Evolutionary conservation across 2,797 vertebrate genomes (phyloP).

Genomic region (Catharus ustulatus): DNA sequence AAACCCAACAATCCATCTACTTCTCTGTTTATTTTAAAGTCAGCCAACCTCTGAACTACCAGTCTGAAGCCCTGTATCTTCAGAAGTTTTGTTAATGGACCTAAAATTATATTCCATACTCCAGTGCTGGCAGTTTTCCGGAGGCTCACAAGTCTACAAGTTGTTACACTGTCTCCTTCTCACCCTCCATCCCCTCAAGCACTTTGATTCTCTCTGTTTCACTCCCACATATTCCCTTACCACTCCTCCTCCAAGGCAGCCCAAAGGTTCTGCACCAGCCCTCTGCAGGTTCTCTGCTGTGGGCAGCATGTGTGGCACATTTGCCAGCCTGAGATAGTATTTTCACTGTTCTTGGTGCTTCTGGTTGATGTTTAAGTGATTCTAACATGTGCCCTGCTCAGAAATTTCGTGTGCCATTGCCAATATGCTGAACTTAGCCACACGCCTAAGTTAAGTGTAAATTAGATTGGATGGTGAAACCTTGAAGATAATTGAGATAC

Average conservation of each 20-base stretch:
- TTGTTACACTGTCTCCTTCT: constrained; percentile 37
- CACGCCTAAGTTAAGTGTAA: neutral
- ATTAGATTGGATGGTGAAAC: neutral
- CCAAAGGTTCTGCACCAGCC: constrained; percentile 40
- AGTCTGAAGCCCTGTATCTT: neutral
- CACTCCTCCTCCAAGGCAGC: constrained; percentile 2
- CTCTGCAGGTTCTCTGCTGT: constrained; percentile 2
- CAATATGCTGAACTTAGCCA: neutral
- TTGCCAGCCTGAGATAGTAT: constrained; percentile 9
- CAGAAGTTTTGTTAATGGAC: neutral
- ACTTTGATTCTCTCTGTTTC: neutral
- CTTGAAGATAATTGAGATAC: neutral
- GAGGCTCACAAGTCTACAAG: constrained; percentile 24
- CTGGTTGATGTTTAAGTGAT: neutral
- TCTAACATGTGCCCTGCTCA: neutral
- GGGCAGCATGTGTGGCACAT: constrained; percentile 15
- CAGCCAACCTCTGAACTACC: neutral
- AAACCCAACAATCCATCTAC: neutral
- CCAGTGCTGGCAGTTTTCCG: neutral
- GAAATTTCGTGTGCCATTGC: neutral
- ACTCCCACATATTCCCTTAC: neutral
- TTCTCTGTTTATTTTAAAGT: constrained; percentile 9
- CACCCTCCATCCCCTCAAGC: constrained; percentile 34
- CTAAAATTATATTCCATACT: constrained; percentile 23
- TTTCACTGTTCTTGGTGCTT: neutral